Conservation (phyloP, 2,797 vertebrate species). For the Trematomus bernacchii region DNA sequence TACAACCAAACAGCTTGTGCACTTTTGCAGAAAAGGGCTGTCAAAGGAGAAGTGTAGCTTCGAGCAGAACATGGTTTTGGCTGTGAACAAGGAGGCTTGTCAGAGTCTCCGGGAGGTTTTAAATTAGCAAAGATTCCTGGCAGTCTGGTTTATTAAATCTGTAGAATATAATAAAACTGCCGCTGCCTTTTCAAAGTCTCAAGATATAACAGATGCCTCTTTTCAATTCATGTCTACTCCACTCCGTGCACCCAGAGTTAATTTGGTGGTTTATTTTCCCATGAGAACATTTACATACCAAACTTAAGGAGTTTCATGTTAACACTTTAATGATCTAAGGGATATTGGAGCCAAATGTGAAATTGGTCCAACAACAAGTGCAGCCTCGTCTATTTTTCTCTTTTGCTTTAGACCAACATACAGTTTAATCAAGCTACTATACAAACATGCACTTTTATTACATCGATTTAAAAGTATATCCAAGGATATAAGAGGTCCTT, state of each 20-base stretch:
- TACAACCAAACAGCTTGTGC: not conserved
- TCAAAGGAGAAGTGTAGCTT: not conserved
- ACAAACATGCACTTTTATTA: not conserved
- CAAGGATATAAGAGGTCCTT: not conserved
- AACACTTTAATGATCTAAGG: not conserved
- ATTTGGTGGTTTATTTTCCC: not conserved
- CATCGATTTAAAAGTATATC: not conserved
- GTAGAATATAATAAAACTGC: not conserved
- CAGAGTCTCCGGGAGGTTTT: not conserved
- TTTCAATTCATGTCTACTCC: not conserved
- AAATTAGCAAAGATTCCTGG: not conserved
- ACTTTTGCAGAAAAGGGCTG: not conserved
- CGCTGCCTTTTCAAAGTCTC: not conserved
- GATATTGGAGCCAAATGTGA: not conserved
- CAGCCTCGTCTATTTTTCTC: not conserved
- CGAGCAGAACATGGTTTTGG: not conserved
- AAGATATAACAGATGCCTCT: not conserved
- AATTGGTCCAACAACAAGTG: not conserved
- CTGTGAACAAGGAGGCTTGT: not conserved
- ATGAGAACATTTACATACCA: not conserved
- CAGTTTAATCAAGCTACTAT: not conserved
- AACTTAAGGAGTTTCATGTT: not conserved
- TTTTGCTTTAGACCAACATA: not conserved
- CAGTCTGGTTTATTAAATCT: not conserved
- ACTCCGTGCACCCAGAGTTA: not conserved